A percentile compares a stretch with the other conserved stretches of the same genome.
Conservation (phyloP, 2,888 invertebrate genomes). For the Halictus quadricinctus region DNA sequence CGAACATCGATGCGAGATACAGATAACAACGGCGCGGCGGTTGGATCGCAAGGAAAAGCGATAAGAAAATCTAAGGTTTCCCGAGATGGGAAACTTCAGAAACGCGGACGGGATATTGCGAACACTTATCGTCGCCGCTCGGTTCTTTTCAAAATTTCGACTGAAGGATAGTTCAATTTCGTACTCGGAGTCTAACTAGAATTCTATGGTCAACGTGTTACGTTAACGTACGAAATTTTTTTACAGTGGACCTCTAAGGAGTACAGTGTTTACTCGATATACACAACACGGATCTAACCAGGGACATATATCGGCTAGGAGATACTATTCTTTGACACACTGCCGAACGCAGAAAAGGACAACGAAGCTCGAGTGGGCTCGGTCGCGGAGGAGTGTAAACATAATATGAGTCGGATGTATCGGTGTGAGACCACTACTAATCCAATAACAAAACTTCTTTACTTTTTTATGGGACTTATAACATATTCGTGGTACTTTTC, state of each 20-base stretch:
- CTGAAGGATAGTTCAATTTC: neutral
- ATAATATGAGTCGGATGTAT: too few relatives aligned
- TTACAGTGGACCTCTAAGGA: neutral
- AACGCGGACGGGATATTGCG: neutral
- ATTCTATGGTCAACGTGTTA: neutral
- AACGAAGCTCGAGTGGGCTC: too few relatives aligned
- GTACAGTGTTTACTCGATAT: too few relatives aligned
- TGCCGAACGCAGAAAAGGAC: too few relatives aligned
- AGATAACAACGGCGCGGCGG: constrained; percentile 11
- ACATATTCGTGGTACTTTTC: too few relatives aligned
- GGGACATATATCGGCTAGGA: too few relatives aligned
- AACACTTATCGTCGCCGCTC: constrained; percentile 7
- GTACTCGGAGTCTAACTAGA: neutral
- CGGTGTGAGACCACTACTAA: too few relatives aligned
- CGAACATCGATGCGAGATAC: constrained; percentile 26
- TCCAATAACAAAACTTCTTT: too few relatives aligned
- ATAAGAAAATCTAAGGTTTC: constrained; percentile 23
- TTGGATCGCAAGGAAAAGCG: neutral
- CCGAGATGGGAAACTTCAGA: neutral
- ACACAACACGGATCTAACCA: too few relatives aligned
- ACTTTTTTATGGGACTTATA: too few relatives aligned
- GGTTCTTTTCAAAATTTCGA: neutral
- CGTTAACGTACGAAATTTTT: neutral
- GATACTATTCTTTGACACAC: too few relatives aligned
- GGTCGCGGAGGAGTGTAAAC: too few relatives aligned